These are phyloP conservation scores for Crotalus tigris DNA, from an alignment of 2,113 vertebrate genomes.

Conservation along the genomic window DNA sequence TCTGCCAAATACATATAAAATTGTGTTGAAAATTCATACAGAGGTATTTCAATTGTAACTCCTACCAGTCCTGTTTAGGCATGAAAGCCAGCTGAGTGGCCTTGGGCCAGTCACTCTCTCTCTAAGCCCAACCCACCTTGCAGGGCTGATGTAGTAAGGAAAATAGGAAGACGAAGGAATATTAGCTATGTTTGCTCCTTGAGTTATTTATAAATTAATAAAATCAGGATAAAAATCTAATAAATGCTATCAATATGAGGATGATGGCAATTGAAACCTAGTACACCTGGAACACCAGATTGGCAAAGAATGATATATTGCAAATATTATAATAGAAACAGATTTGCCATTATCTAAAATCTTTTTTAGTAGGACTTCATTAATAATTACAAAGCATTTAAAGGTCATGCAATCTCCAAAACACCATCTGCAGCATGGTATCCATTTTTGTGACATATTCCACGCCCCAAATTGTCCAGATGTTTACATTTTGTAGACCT, in stretches of 20 bases:
- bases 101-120: no score
- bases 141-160: no score
- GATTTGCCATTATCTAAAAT: not conserved
- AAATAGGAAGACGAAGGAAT: no score
- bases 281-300: not conserved
- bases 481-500: not conserved
- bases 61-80: not conserved
- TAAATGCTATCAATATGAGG: not conserved
- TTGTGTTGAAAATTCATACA: not conserved
- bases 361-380: not conserved
- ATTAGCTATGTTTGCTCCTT: no score
- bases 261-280: not conserved
- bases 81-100: not conserved
- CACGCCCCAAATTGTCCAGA: not conserved
- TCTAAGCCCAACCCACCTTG: no score
- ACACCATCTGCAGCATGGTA: not conserved
- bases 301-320: not conserved
- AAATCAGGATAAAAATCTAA: not conserved
- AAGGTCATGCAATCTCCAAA: not conserved
- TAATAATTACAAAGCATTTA: not conserved
- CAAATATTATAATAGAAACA: not conserved
- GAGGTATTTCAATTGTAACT: not conserved
- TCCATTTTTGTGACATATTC: not conserved
- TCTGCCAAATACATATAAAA: not conserved
- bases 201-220: no score